phyloP scores from a whole-genome alignment of 2,113 vertebrate species.

The Felis catus region DNA sequence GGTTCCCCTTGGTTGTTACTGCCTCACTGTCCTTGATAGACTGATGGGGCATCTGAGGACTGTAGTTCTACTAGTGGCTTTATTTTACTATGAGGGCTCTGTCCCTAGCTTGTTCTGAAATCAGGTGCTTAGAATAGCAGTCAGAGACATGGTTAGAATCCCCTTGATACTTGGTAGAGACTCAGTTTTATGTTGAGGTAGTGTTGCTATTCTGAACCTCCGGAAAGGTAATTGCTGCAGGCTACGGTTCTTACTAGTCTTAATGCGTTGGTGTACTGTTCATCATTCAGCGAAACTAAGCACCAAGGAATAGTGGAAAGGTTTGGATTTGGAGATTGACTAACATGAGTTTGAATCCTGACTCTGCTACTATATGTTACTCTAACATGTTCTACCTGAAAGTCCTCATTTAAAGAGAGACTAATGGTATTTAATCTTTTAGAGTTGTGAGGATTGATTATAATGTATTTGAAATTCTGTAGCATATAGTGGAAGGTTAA shows the following conservation, averaged over 20 bases:
- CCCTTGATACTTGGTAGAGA: background rate
- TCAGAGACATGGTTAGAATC: background rate
- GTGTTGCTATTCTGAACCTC: background rate
- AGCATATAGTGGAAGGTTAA: background rate
- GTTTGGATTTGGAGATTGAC: background rate
- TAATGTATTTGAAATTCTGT: slow-evolving; percentile 31
- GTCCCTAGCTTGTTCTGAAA: background rate
- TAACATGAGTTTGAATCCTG: background rate
- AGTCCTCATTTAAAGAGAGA: background rate
- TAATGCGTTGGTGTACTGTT: background rate
- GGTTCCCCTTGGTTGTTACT: background rate
- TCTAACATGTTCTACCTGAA: background rate
- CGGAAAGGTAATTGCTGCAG: background rate
- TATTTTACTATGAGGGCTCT: background rate
- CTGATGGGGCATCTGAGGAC: background rate
- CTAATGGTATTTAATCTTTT: background rate
- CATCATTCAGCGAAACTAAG: background rate
- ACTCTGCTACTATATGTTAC: background rate
- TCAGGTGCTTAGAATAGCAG: background rate
- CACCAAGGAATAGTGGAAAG: background rate
- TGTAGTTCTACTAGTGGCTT: background rate
- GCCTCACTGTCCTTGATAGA: background rate
- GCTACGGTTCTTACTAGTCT: background rate
- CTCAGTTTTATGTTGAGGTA: background rate
- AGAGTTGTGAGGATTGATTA: background rate